Evolutionary conservation across 2,797 vertebrate genomes (phyloP), one percentile per base, ranked within the genome.

Genomic region (Mus spretus): DNA sequence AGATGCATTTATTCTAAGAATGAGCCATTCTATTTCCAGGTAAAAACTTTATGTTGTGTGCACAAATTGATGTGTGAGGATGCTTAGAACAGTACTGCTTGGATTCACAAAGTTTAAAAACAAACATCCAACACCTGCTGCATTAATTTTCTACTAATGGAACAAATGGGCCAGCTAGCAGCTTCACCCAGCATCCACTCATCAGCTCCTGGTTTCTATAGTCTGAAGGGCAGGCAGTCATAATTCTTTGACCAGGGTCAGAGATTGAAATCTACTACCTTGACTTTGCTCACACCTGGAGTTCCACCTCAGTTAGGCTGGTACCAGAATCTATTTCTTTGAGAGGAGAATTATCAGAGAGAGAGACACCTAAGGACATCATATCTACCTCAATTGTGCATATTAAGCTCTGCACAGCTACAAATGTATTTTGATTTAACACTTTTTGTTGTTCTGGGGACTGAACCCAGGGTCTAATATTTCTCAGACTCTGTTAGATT

Each of bases 1-100:
- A 57, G 50, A 22, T 34, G 67, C 22, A 26, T 79, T 94, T 94
- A 87, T 57, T 75, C 24, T 86, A 86, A 94, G 70, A 57, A 4
- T 19, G 3, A 93, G 57, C 6, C 75, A 61, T n/a, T 79, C 72
- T 81, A 83, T 86, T 90, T 9, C 24, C 79, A 92, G 20, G 3
- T 89, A 37, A 67, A 70, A 26, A 34, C 22, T 89, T 89, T 50
- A 55, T 37, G 59, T 92, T 59, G n/a, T 3, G 31, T 80, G 26
- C 8, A 65, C 8, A 80, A 28, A 63, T 55, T 19, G 15, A 80
- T 22, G 37, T 50, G 31, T 34, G 47, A 89, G 61, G 24, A 59
- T 20, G 53, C 40, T 94, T 65, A 87, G 37, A 77, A 19, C 0
- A 59, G 70, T 17, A 24, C 31, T 44, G 20, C 34, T 80, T 65